Evolutionary conservation across 1,140 invertebrate species (phyloP).

Genomic region (Brachionus paranguensis): DNA sequence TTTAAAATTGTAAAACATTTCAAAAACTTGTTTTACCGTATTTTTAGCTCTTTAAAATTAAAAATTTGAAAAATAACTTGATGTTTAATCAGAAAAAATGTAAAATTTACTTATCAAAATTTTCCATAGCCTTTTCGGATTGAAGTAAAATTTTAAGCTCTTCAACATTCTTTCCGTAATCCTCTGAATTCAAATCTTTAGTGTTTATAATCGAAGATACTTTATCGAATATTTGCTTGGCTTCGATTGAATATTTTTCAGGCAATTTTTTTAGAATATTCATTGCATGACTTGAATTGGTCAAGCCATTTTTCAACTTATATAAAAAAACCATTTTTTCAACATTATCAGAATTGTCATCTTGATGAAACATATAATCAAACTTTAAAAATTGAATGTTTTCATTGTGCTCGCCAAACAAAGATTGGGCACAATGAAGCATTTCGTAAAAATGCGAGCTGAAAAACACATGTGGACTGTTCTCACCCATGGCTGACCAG

Average conservation of each 20-base stretch:
- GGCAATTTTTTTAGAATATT: background rate
- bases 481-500: constrained; percentile 59
- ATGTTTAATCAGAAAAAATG: background rate
- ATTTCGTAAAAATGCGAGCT: constrained; percentile 71
- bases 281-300: constrained; percentile 60
- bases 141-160: background rate
- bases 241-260: background rate
- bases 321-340: constrained; percentile 62
- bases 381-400: constrained; percentile 42
- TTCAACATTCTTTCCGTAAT: background rate
- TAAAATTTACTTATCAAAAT: background rate
- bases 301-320: constrained; percentile 58
- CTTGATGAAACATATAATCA: constrained; percentile 34
- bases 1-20: constrained; percentile 1
- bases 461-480: constrained; percentile 69
- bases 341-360: constrained; percentile 49
- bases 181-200: background rate
- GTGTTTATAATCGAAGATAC: background rate
- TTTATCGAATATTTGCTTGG: background rate
- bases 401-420: constrained; percentile 46
- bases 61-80: background rate
- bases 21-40: background rate
- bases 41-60: background rate
- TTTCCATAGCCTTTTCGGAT: background rate
- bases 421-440: constrained; percentile 58